These are phyloP conservation scores for Acrossocheilus wenchowensis DNA, from an alignment of 2,797 vertebrate species.

Conservation along the genomic window DNA sequence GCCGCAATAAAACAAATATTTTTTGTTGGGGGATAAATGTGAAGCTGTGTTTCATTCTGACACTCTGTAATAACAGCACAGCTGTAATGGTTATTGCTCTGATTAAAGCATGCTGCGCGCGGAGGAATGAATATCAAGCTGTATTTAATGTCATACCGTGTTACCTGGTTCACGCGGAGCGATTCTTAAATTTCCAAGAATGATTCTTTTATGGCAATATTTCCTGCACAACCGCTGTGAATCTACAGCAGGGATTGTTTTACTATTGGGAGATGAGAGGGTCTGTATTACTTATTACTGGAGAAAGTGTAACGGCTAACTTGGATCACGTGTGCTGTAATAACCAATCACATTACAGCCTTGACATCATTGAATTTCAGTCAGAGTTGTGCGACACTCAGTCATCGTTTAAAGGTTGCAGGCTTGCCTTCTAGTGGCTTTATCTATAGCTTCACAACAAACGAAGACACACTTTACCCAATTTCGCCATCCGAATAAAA, in stretches of 20 bases:
- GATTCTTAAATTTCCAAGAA: not conserved
- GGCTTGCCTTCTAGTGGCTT: no score
- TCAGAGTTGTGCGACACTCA: no score
- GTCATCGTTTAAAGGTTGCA: no score
- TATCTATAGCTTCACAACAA: no score
- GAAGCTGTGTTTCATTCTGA: constrained; percentile 1
- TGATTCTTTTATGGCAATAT: not conserved
- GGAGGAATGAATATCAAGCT: not conserved
- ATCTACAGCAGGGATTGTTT: not conserved
- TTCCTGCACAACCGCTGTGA: not conserved
- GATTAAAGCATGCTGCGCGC: not conserved
- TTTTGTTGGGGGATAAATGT: constrained; percentile 8
- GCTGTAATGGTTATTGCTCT: not conserved
- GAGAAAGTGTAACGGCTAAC: no score
- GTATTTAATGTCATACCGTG: not conserved
- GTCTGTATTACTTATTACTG: no score
- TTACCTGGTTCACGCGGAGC: not conserved
- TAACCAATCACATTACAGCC: no score
- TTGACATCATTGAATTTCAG: no score
- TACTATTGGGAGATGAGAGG: no score
- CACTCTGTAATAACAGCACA: not conserved
- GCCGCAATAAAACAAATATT: not conserved
- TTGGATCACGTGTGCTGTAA: no score
- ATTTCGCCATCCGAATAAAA: no score
- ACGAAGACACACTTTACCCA: no score